These are phyloP conservation scores for Alfaro cultratus DNA, from an alignment of 2,797 vertebrate species.

Conservation along the genomic window DNA sequence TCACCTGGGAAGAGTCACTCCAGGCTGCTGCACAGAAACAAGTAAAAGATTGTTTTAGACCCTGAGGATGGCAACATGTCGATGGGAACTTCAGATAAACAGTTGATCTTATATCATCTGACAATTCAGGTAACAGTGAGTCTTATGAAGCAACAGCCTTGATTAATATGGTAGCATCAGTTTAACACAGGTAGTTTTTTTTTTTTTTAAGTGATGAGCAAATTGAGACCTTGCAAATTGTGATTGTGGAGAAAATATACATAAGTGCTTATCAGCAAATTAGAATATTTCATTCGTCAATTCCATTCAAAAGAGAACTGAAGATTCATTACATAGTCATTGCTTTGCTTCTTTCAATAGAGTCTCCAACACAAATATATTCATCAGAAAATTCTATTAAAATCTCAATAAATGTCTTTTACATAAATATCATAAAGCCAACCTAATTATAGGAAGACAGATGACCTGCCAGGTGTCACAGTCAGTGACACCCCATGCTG, in stretches of 20 bases:
- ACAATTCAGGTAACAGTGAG: not conserved
- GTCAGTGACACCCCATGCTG: not conserved
- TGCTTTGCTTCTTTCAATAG: not conserved
- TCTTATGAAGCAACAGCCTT: not conserved
- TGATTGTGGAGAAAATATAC: not conserved
- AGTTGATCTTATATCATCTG: not conserved
- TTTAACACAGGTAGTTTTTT: not conserved
- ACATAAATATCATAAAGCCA: no score
- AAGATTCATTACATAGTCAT: not conserved
- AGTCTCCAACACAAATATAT: not conserved
- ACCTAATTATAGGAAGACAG: not conserved
- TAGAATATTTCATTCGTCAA: not conserved
- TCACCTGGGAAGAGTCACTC: constrained; percentile 94
- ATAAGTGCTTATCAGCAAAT: not conserved
- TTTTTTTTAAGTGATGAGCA: not conserved
- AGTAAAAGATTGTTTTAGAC: not conserved
- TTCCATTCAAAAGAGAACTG: not conserved
- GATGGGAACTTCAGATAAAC: not conserved
- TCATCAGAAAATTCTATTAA: not conserved
- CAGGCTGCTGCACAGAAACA: constrained; percentile 80
- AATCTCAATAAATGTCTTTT: not conserved
- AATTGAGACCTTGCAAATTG: not conserved
- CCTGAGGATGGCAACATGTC: not conserved
- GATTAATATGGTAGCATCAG: not conserved
- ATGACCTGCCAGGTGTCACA: not conserved